Evolutionary conservation across 2,113 vertebrate genomes (phyloP).

Genomic region (Oxygymnocypris stewartii): DNA sequence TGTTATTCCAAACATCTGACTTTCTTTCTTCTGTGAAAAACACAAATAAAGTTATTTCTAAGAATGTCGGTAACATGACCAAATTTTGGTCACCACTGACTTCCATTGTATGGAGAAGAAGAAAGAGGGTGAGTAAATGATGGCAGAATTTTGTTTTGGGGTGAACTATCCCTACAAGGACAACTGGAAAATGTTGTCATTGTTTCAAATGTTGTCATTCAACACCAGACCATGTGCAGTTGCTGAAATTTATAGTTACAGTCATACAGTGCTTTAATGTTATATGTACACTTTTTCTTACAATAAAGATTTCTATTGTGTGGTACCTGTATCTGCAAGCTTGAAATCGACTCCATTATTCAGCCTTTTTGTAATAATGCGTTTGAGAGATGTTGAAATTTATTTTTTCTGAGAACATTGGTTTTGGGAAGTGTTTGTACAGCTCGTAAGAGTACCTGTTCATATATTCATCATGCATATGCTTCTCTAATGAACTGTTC

Average conservation of each 20-base stretch:
- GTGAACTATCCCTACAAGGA: neutral
- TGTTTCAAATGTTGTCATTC: neutral
- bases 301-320: conserved; percentile 17
- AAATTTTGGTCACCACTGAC: neutral
- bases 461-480: conserved; percentile 2
- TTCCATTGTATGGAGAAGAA: too few species aligned
- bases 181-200: neutral
- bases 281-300: neutral
- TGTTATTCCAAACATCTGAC: neutral
- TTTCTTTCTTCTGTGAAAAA: neutral
- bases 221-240: neutral
- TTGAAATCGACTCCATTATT: neutral
- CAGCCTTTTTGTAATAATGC: conserved; percentile 30
- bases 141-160: neutral
- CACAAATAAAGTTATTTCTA: neutral
- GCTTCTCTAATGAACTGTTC: neutral
- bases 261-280: conserved; percentile 4
- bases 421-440: neutral
- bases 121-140: too few species aligned
- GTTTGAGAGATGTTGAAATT: neutral
- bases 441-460: neutral
- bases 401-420: neutral
- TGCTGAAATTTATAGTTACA: neutral
- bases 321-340: neutral
- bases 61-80: neutral